Conservation (phyloP, 2,888 invertebrate genomes). For the Amiota mariae region DNA sequence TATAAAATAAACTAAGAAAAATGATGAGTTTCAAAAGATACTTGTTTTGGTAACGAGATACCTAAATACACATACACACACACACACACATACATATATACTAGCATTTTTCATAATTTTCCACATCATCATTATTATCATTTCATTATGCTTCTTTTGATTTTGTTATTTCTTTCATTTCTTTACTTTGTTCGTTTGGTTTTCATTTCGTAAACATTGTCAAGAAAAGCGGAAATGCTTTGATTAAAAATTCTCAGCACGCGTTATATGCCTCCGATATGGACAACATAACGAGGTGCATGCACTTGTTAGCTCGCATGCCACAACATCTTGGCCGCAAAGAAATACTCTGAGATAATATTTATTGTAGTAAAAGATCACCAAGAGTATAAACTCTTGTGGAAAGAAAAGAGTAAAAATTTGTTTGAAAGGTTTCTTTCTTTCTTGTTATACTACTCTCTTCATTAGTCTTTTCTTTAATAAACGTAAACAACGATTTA, state of each 20-base stretch:
- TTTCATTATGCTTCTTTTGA: background rate
- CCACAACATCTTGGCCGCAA: background rate
- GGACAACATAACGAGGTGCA: background rate
- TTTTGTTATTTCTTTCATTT: constrained; percentile 11
- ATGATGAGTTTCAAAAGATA: too few relatives aligned
- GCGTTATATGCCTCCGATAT: constrained; percentile 24
- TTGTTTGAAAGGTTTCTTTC: background rate
- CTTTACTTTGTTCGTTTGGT: background rate
- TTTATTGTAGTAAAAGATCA: too few relatives aligned
- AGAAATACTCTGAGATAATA: background rate
- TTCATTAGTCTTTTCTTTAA: background rate
- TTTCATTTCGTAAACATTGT: constrained; percentile 18
- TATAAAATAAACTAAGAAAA: too few relatives aligned
- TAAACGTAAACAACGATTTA: too few relatives aligned
- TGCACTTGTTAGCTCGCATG: background rate
- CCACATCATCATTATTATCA: background rate
- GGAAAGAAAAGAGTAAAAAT: background rate
- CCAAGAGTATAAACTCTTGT: too few relatives aligned
- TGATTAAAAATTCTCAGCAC: constrained; percentile 59
- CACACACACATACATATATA: too few relatives aligned
- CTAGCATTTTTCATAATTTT: background rate
- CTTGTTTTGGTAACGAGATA: too few relatives aligned
- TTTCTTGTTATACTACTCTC: background rate
- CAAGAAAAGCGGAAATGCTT: constrained; percentile 53
- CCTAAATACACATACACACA: too few relatives aligned